These are phyloP conservation scores for Formica exsecta DNA, from an alignment of 1,140 invertebrate genomes.

Conservation along the genomic window DNA sequence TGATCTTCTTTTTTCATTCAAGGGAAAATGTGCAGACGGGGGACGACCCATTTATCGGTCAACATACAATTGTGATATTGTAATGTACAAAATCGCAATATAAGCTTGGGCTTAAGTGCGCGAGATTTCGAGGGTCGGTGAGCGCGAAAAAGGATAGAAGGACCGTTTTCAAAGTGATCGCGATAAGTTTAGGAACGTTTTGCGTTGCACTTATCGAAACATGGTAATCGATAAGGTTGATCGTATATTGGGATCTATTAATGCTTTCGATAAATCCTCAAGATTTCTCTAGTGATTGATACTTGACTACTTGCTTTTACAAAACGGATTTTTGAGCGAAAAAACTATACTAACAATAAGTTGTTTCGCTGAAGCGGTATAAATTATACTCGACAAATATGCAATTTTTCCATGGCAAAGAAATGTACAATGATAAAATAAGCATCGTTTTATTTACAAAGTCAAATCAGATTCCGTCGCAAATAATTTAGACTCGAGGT, in stretches of 20 bases:
- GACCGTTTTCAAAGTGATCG: conserved; percentile 32
- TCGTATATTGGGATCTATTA: conserved; percentile 1
- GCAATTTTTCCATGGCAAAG: conserved; percentile 1
- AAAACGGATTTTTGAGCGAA: not conserved
- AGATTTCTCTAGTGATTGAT: not conserved
- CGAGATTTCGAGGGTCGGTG: conserved; percentile 22
- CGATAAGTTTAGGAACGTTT: conserved; percentile 40
- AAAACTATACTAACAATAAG: not conserved
- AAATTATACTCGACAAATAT: not conserved
- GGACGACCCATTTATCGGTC: conserved; percentile 79
- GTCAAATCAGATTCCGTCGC: not conserved
- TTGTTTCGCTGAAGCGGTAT: not conserved
- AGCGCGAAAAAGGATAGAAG: conserved; percentile 11
- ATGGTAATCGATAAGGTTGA: conserved; percentile 1
- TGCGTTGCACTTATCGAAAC: not conserved
- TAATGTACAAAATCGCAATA: conserved; percentile 85
- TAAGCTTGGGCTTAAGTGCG: conserved; percentile 70
- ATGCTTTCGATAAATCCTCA: not conserved
- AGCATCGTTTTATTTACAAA: conserved; percentile 8
- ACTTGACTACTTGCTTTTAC: not conserved
- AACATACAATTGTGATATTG: conserved; percentile 84
- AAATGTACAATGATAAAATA: not conserved
- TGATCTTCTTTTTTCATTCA: not conserved
- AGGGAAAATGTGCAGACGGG: not conserved
- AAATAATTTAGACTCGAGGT: not conserved